Base-by-base conservation (phyloP, 2,888 invertebrate genomes). In the Drosophila acutilabella region DNA sequence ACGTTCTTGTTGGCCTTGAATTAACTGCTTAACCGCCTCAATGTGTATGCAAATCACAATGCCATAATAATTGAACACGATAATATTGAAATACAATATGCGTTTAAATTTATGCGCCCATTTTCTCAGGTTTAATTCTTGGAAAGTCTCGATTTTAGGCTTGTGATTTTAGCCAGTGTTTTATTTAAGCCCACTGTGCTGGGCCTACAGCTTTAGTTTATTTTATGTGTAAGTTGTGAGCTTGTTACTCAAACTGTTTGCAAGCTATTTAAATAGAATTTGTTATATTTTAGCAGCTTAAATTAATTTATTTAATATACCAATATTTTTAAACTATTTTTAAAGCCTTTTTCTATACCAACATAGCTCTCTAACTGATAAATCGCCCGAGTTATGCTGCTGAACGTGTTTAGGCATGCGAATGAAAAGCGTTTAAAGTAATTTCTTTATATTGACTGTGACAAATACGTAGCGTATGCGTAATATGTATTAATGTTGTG, bases 391-490 rank as follows among this genome's bases (percentile, higher is more conserved):
- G 20, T 14, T n/a, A 40, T 38, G 38, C 23, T 30, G 52, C 6
- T 26, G 26, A 54, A 40, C 36, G 26, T 38, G 44, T 44, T 44
- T 44, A 45, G 26, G 26, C 33, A 54, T 26, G 33, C 53, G 53
- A 42, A 16, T 45, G 18, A 60, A 53, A 36, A 26, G 26, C 54
- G 54, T 61, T 61, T 61, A 38, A 53, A 30, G 60, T 54, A 38
- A 61, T 52, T 45, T 38, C 57, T 38, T 30, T 56, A 56, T 56
- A 56, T 56, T 56, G 44, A 56, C 20, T 56, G 36, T 44, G 61
- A 65, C 54, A 30, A 71, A 75, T 71, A 71, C 59, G 48, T n/a
- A 23, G 11, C 42, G 42, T 58, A 58, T 54, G 40, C 42, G 48
- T 57, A 64, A 47, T 50, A 4, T 48, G 47, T 44, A 50, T 41